Evolutionary conservation across 2,888 invertebrate genomes (phyloP), one percentile per base, ranked within the genome.

Genomic region (Euclidia mi): DNA sequence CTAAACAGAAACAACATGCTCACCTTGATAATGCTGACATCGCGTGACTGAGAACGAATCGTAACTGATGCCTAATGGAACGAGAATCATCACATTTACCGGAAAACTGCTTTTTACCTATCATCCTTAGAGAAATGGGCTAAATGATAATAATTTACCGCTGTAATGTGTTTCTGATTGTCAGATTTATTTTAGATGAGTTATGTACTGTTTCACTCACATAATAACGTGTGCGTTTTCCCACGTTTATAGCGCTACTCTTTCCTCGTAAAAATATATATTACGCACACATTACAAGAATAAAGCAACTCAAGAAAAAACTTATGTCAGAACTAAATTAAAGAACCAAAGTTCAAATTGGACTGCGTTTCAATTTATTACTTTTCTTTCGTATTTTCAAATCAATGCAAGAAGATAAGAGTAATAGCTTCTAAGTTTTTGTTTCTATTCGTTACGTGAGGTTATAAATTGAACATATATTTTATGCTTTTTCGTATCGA

Each of bases 31-130:
- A 93, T 93, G 93, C 85, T 79, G 85, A 78, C 85, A 91, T 94
- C 90, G 94, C 94, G 93, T 94, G 94, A 87, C 89, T 76, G 62
- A 78, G 85, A 90, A 87, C 87, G 85, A 90, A 92, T 89, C 85
- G 88, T 89, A 89, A 90, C 92, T 82, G 90, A 91, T 88, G 88
- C 88, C 86, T 93, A 92, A 93, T 92, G 92, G 90, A 90, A 89
- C 84, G 78, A 79, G 85, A 71, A 90, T 92, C 92, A 92, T 91
- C 92, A 90, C 86, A 87, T 91, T 91, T 87, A 85, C 88, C 81
- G 82, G 82, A 82, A 82, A 88, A 86, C 81, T 75, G 83, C 84
- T 85, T 89, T 89, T 86, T 88, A 88, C 86, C 81, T 87, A 90
- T 89, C 89, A 87, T 88, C 84, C 81, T 84, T 76, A 81, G 80